These are phyloP conservation scores for Gasterosteus aculeatus DNA, from an alignment of 2,113 vertebrate species.

Conservation along the genomic window DNA sequence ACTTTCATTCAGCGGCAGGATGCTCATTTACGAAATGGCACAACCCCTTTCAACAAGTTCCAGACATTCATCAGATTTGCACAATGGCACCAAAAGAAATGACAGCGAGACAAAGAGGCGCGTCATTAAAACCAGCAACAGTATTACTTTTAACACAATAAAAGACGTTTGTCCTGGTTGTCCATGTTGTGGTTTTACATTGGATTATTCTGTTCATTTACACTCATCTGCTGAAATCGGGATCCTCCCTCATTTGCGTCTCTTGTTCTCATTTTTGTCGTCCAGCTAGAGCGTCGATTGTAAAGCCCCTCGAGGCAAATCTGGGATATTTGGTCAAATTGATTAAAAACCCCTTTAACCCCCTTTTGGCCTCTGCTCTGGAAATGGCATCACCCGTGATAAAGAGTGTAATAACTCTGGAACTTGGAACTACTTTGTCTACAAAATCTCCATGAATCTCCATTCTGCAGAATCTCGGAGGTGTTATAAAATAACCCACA, in stretches of 20 bases:
- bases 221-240: neutral
- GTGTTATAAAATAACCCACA: neutral
- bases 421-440: too few species aligned
- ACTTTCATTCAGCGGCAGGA: slow-evolving; percentile 42
- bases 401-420: too few species aligned
- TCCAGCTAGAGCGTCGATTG: neutral
- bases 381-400: too few species aligned
- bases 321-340: neutral
- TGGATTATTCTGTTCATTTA: neutral
- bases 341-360: too few species aligned
- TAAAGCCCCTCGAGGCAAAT: neutral
- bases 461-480: neutral
- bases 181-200: too few species aligned
- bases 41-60: neutral
- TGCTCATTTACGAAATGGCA: slow-evolving; percentile 46
- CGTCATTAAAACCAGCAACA: neutral
- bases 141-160: neutral
- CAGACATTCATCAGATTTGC: neutral
- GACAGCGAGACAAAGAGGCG: neutral
- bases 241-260: neutral
- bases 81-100: neutral
- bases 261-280: neutral
- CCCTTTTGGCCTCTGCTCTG: too few species aligned
- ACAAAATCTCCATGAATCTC: neutral
- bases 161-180: neutral